Conservation (phyloP, 2,113 vertebrate genomes). For the Clarias gariepinus region DNA sequence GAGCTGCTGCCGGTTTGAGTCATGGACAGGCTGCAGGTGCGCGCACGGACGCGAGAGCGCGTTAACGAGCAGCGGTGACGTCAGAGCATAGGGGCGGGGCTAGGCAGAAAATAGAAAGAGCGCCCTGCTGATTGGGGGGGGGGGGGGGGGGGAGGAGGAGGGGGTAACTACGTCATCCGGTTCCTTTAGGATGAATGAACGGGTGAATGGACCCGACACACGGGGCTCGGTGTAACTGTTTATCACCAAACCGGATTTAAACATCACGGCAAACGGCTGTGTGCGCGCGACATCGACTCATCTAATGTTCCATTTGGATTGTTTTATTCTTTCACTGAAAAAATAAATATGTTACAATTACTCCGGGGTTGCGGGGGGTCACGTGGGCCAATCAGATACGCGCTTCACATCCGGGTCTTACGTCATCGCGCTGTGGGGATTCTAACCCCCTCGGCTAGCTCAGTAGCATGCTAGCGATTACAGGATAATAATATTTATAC, state of each 20-base stretch:
- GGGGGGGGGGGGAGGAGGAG: no score
- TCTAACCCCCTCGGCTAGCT: background rate
- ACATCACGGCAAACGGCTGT: no score
- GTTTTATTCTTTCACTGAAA: no score
- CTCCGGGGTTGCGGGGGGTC: background rate
- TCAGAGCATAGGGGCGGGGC: conserved; percentile 23
- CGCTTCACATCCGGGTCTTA: background rate
- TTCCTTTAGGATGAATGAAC: background rate
- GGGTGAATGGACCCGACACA: background rate
- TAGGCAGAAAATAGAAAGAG: conserved; percentile 23
- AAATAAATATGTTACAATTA: background rate
- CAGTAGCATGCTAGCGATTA: background rate
- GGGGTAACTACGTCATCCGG: background rate
- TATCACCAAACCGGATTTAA: background rate
- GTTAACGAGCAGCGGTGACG: conserved; percentile 52
- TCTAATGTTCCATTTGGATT: background rate
- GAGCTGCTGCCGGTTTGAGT: conserved; percentile 52
- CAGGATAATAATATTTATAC: background rate
- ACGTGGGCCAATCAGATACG: background rate
- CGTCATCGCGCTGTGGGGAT: no score
- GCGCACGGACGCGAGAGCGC: conserved; percentile 51
- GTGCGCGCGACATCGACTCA: background rate
- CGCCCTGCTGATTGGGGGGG: background rate
- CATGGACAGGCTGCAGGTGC: conserved; percentile 58
- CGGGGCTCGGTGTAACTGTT: no score